Conservation (phyloP, 2,888 invertebrate genomes). For the Hydraecia micacea region DNA sequence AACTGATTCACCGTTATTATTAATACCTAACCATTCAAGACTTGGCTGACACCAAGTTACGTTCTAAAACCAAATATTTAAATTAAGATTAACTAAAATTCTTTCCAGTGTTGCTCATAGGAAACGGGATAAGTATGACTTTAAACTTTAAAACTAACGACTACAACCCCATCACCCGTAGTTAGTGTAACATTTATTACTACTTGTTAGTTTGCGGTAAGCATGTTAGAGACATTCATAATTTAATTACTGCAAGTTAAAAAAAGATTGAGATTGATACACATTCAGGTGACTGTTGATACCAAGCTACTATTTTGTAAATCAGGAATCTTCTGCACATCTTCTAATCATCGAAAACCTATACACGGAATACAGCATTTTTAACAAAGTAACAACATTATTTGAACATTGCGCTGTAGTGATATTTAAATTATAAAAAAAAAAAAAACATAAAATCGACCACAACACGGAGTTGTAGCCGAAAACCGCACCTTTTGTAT, state of each 20-base stretch:
- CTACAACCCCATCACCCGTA: background rate
- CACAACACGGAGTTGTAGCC: background rate
- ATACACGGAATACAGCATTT: background rate
- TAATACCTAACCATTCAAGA: background rate
- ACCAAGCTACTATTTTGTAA: background rate
- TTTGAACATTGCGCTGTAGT: background rate
- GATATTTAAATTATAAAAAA: background rate
- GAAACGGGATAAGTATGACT: background rate
- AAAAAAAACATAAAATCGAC: background rate
- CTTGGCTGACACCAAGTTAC: background rate
- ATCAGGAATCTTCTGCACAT: background rate
- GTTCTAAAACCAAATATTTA: background rate
- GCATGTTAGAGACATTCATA: constrained; percentile 38
- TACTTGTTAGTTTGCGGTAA: constrained; percentile 43
- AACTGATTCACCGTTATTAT: background rate
- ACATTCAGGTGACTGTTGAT: background rate
- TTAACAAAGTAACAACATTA: background rate
- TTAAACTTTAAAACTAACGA: background rate
- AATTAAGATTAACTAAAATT: background rate
- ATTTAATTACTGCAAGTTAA: constrained; percentile 34
- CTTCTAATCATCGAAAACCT: background rate
- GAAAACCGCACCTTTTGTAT: background rate
- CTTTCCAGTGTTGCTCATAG: background rate
- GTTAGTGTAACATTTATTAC: constrained; percentile 26
- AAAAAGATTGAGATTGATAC: background rate